Percentiles rank a stretch among this genome's conserved stretches.
Conservation (phyloP, 2,113 vertebrate genomes). For the Brevimyrus niger region DNA sequence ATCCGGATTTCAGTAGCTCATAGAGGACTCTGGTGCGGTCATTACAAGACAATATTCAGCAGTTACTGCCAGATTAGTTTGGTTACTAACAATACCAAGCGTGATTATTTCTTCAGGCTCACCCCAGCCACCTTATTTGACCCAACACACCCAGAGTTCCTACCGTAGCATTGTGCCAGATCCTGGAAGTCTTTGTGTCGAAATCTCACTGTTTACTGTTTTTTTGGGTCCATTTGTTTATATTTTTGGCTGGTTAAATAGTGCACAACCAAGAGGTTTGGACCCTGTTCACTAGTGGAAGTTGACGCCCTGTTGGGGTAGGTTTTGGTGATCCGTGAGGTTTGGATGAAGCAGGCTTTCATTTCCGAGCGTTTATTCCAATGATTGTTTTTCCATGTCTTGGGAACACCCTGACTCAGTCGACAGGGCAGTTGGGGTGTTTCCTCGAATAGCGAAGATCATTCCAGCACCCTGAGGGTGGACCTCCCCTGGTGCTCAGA, state of each 20-base stretch:
- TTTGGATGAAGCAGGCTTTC: not conserved
- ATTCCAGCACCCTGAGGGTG: conserved; percentile 18
- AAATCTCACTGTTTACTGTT: not conserved
- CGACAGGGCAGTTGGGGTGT: conserved; percentile 30
- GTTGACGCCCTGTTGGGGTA: not conserved
- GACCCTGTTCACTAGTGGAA: not conserved
- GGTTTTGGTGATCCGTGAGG: not conserved
- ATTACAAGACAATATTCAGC: not conserved
- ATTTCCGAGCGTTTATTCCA: conserved; percentile 8
- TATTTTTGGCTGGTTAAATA: not conserved
- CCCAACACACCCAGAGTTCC: not conserved
- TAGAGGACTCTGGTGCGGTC: not conserved
- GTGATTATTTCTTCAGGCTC: not conserved
- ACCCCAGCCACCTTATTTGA: not conserved
- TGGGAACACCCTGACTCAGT: conserved; percentile 28
- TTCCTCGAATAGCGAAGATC: conserved; percentile 22
- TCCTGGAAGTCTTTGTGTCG: not conserved
- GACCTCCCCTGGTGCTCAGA: not conserved
- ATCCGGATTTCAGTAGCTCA: not conserved
- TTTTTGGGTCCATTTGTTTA: not conserved
- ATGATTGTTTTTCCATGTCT: conserved; percentile 28
- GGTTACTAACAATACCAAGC: not conserved
- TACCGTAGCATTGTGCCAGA: not conserved
- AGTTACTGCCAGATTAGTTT: not conserved
- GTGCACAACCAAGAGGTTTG: not conserved